phyloP scores from a whole-genome alignment of 64 coral and sea anemone genomes.

The Montipora sp. region DNA sequence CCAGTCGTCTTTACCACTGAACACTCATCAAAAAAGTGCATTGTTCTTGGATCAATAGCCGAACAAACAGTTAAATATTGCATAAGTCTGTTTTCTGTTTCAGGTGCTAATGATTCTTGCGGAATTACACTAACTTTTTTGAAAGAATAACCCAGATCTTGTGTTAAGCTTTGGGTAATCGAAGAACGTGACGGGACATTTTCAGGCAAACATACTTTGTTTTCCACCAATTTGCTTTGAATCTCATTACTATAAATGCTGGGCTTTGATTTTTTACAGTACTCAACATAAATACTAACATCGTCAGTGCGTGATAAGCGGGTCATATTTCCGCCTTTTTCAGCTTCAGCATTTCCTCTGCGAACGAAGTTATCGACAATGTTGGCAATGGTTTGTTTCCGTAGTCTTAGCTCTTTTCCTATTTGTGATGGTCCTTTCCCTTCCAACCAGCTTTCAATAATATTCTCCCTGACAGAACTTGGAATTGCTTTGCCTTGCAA shows the following conservation, averaged over 20 bases:
- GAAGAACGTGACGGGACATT: conserved; percentile 28
- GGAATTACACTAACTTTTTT: no score
- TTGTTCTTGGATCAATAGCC: no score
- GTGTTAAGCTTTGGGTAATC: neutral
- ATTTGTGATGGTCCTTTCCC: neutral
- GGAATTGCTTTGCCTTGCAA: neutral
- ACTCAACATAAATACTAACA: neutral
- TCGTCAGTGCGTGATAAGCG: neutral
- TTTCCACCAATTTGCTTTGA: neutral
- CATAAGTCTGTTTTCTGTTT: no score
- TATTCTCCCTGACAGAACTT: neutral
- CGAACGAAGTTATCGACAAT: neutral
- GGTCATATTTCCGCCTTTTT: neutral
- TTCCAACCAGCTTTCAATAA: neutral
- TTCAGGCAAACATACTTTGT: neutral
- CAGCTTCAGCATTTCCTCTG: neutral
- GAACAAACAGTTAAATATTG: no score
- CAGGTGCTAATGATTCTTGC: no score
- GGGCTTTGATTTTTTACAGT: neutral
- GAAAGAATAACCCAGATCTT: no score
- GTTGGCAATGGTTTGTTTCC: neutral
- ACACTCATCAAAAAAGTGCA: no score
- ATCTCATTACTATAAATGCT: conserved; percentile 11
- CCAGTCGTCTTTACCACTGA: no score
- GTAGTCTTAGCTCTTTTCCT: neutral